Percentiles rank a stretch among this genome's conserved stretches.
phyloP scores from a whole-genome alignment of 1,140 invertebrate genomes.

The Zeugodacus cucurbitae region DNA sequence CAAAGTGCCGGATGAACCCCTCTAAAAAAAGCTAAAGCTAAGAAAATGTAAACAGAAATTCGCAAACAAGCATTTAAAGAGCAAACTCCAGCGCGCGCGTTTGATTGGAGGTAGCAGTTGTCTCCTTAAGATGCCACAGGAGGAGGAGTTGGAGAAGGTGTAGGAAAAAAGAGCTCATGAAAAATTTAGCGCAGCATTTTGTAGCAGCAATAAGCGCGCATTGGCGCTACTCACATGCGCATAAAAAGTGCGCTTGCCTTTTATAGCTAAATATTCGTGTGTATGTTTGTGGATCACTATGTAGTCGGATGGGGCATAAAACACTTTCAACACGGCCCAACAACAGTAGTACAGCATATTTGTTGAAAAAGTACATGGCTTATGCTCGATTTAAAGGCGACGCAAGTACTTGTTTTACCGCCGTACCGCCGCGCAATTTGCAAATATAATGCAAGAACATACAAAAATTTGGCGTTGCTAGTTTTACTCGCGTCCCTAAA shows the following conservation, averaged over 20 bases:
- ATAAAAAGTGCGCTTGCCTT: background rate
- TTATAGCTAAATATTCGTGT: background rate
- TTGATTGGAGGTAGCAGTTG: conserved; percentile 27
- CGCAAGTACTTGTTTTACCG: background rate
- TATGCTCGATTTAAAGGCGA: background rate
- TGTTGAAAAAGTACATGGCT: background rate
- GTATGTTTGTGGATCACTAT: background rate
- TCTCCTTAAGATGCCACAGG: background rate
- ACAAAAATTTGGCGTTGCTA: background rate
- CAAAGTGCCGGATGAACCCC: conserved; percentile 47
- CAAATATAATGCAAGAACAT: background rate
- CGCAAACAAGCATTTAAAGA: background rate
- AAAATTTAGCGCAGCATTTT: background rate
- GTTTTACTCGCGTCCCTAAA: no score
- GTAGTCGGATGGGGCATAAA: background rate
- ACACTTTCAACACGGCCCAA: background rate
- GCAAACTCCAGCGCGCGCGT: conserved; percentile 45
- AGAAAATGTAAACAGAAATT: conserved; percentile 59
- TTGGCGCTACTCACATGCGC: background rate
- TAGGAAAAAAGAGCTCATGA: background rate
- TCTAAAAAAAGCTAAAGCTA: no score
- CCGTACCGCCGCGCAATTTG: background rate
- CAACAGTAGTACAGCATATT: background rate
- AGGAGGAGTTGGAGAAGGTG: no score
- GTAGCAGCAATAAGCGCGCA: background rate